Conservation (phyloP, 2,113 vertebrate genomes). For the Panurus biarmicus region DNA sequence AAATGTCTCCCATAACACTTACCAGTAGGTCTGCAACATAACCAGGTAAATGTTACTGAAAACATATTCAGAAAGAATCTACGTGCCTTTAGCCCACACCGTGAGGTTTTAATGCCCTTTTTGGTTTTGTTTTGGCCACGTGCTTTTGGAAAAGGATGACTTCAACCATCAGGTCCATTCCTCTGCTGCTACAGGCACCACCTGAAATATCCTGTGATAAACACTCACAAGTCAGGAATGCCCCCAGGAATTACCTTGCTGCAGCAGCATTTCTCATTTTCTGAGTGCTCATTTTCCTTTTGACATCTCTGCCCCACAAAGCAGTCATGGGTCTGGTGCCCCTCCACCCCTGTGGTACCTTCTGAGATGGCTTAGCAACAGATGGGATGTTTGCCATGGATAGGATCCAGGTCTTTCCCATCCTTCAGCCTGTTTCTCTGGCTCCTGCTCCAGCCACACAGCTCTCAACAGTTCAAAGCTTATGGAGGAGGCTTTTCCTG, state of each 20-base stretch:
- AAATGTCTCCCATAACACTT: not conserved
- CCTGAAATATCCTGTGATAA: not conserved
- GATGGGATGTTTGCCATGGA: not conserved
- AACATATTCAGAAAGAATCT: not conserved
- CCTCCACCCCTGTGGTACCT: not conserved
- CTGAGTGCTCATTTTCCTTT: not conserved
- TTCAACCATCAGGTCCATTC: not conserved
- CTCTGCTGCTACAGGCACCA: not conserved
- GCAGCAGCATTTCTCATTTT: not conserved
- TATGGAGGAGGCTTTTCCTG: not conserved
- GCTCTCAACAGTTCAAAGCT: not conserved
- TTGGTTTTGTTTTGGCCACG: not conserved
- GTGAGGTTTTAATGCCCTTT: not conserved
- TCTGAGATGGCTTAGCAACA: not conserved
- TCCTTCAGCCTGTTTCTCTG: not conserved
- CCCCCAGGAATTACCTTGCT: not conserved
- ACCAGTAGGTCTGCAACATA: not conserved
- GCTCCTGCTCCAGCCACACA: not conserved
- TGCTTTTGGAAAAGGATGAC: not conserved
- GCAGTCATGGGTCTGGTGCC: fast-evolving
- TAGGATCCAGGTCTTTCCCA: not conserved
- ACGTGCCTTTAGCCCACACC: not conserved
- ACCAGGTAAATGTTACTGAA: not conserved
- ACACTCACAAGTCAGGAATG: not conserved
- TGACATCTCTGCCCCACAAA: not conserved